phyloP scores from a whole-genome alignment of 2,888 invertebrate genomes.

The Mythimna loreyi region DNA sequence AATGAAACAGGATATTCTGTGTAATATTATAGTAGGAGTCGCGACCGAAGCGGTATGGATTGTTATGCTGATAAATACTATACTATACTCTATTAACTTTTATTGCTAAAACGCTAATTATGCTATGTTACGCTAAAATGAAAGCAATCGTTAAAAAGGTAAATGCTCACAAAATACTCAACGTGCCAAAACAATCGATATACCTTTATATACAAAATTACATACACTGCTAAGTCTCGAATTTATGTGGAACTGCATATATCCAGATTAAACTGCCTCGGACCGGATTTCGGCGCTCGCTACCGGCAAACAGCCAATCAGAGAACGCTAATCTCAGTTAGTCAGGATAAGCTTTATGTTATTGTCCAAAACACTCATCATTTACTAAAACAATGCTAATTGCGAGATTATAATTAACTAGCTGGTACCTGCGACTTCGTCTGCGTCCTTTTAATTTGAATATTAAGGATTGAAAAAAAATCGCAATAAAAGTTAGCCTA shows the following conservation, averaged over 20 bases:
- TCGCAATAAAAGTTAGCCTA: too few relatives aligned
- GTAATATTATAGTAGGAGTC: too few relatives aligned
- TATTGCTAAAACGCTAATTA: too few relatives aligned
- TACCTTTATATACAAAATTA: constrained; percentile 30
- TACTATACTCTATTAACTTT: too few relatives aligned
- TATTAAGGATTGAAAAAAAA: too few relatives aligned
- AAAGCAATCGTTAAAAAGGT: neutral
- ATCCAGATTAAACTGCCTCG: constrained; percentile 73
- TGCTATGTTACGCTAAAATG: too few relatives aligned
- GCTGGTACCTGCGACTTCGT: too few relatives aligned
- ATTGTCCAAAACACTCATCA: constrained; percentile 46
- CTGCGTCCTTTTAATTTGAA: too few relatives aligned
- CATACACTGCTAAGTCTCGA: constrained; percentile 52
- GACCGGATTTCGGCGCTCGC: constrained; percentile 69
- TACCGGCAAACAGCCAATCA: constrained; percentile 72
- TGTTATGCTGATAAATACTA: too few relatives aligned
- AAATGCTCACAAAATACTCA: constrained; percentile 18
- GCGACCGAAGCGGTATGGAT: too few relatives aligned
- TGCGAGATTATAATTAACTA: constrained; percentile 22
- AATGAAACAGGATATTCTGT: too few relatives aligned
- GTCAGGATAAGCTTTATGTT: constrained; percentile 64
- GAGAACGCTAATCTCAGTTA: constrained; percentile 67
- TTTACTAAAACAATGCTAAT: constrained; percentile 48
- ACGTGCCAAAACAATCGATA: constrained; percentile 28
- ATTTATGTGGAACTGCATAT: constrained; percentile 77